Conservation (phyloP, 2,888 invertebrate species). For the Pachymerium ferrugineum region DNA sequence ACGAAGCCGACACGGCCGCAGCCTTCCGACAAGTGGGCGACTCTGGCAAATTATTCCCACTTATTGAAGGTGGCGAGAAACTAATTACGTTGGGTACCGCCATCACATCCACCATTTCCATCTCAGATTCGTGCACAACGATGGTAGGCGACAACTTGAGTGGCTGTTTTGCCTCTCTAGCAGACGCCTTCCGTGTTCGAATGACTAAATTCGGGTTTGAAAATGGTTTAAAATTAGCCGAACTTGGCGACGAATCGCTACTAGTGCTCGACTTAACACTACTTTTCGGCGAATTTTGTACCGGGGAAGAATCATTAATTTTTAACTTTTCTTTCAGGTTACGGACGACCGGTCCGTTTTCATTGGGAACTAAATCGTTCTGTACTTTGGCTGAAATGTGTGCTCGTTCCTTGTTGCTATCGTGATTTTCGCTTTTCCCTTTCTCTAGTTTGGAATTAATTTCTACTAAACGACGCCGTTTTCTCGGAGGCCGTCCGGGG, state of each 20-base stretch:
- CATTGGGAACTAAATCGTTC: too few relatives aligned
- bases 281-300: not conserved
- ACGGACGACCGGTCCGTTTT: not conserved
- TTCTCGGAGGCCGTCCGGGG: not conserved
- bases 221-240: conserved; percentile 42
- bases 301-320: too few relatives aligned
- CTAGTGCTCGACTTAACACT: not conserved
- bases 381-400: too few relatives aligned
- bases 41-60: too few relatives aligned
- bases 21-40: too few relatives aligned
- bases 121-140: not conserved
- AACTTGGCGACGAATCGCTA: not conserved
- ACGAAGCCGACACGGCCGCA: not conserved
- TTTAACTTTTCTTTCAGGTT: not conserved
- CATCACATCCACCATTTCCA: not conserved
- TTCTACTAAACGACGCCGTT: not conserved
- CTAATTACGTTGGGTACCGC: not conserved
- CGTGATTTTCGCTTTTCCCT: too few relatives aligned
- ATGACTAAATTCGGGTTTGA: conserved; percentile 49
- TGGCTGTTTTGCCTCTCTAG: conserved; percentile 37
- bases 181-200: conserved; percentile 44
- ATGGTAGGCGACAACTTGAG: too few relatives aligned
- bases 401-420: not conserved
- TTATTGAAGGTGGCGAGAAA: not conserved
- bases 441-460: not conserved